Evolutionary conservation across 2,113 vertebrate genomes (phyloP).

Genomic region (Rhinichthys klamathensis): DNA sequence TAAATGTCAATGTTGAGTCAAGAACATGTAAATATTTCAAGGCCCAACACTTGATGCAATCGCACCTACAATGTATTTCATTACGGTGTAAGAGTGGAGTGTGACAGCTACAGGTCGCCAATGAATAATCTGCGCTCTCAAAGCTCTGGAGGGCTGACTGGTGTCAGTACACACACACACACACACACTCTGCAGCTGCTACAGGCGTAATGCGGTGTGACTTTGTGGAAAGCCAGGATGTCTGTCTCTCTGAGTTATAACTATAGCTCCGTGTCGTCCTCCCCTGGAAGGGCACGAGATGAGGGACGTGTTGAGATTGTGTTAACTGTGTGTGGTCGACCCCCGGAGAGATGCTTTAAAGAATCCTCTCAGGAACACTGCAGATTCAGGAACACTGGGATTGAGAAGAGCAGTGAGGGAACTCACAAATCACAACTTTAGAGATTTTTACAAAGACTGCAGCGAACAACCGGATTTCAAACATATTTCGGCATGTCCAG

Average conservation of each 20-base stretch:
- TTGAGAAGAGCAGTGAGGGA: neutral
- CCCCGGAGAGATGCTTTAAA: constrained; percentile 22
- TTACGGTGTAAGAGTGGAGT: neutral
- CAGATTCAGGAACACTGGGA: neutral
- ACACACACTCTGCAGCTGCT: constrained; percentile 3
- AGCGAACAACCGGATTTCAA: neutral
- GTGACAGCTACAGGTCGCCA: constrained; percentile 32
- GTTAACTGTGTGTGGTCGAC: constrained; percentile 37
- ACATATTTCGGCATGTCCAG: neutral
- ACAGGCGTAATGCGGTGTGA: constrained; percentile 34
- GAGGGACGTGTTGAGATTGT: constrained; percentile 14
- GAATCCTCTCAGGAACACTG: constrained; percentile 3
- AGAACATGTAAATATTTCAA: neutral
- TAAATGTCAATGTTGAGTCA: neutral
- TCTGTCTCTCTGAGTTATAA: constrained; percentile 40
- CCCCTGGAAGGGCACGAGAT: constrained; percentile 10
- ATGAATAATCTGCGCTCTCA: constrained; percentile 29
- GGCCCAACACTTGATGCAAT: neutral
- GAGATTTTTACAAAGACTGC: neutral
- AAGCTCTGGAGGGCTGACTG: constrained; percentile 32
- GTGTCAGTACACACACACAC: constrained; percentile 21
- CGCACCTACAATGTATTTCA: no score
- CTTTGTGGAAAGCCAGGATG: constrained; percentile 42
- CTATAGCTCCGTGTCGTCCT: constrained; percentile 18
- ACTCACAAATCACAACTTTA: neutral